Conservation (phyloP, 1,140 invertebrate genomes). For the Xylocopa sonorina region DNA sequence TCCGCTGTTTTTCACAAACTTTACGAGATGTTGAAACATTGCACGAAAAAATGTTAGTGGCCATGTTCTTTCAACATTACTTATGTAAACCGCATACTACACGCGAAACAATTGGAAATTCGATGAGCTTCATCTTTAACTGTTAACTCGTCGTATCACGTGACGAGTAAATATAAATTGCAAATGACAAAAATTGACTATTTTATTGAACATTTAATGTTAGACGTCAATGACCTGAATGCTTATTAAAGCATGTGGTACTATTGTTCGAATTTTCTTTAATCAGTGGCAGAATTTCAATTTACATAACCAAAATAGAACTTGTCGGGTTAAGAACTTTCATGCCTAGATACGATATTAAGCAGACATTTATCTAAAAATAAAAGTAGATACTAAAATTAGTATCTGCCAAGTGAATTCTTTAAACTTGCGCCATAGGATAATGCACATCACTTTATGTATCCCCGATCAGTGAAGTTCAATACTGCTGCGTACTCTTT, state of each 20-base stretch:
- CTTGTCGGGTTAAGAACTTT: too few species aligned
- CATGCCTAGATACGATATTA: not conserved
- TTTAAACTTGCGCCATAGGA: not conserved
- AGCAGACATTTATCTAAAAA: not conserved
- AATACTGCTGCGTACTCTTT: not conserved
- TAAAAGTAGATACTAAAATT: not conserved
- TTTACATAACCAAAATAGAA: too few species aligned
- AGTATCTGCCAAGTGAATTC: not conserved
- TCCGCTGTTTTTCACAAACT: too few species aligned
- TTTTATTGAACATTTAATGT: not conserved
- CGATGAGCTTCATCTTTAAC: not conserved
- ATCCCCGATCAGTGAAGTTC: not conserved
- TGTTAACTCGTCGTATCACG: not conserved
- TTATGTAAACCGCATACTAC: too few species aligned
- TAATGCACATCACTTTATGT: not conserved
- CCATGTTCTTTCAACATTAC: too few species aligned
- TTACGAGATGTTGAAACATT: too few species aligned
- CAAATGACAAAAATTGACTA: not conserved
- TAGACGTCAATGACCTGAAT: not conserved
- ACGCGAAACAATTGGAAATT: not conserved
- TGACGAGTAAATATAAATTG: not conserved
- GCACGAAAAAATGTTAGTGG: too few species aligned
- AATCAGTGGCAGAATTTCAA: not conserved
- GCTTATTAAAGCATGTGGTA: not conserved
- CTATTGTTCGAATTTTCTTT: too few species aligned